A percentile compares a stretch with the other conserved stretches of the same genome.
Evolutionary conservation across 2,888 invertebrate genomes (phyloP).

Genomic region (Sthenelais limicola): DNA sequence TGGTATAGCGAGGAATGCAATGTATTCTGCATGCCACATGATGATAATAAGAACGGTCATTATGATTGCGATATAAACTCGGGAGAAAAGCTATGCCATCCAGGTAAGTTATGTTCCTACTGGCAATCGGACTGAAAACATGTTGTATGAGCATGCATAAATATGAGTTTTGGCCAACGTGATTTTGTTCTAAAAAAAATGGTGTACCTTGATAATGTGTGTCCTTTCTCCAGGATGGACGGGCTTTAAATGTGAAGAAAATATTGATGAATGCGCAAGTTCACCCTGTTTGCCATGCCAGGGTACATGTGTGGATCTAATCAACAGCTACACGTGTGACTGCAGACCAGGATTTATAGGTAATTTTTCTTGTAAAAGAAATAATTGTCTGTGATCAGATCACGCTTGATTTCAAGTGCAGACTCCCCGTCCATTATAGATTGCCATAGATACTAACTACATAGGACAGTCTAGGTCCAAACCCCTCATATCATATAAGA

Average conservation of each 20-base stretch:
- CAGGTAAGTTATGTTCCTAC: too few species aligned
- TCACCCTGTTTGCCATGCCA: slow-evolving; percentile 3
- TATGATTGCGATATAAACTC: slow-evolving; percentile 19
- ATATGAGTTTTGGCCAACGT: neutral
- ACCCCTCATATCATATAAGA: too few species aligned
- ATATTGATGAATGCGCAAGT: slow-evolving; percentile 32
- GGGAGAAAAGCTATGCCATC: slow-evolving; percentile 29
- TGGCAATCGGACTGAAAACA: neutral
- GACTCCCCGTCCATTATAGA: too few species aligned
- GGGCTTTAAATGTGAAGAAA: slow-evolving; percentile 29
- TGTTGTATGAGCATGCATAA: neutral
- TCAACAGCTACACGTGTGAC: slow-evolving; percentile 31
- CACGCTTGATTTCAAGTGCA: too few species aligned
- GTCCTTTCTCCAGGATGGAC: slow-evolving; percentile 39
- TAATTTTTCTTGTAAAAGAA: slow-evolving; percentile 1
- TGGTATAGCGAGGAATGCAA: slow-evolving; percentile 19
- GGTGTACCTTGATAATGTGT: neutral
- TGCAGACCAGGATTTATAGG: slow-evolving; percentile 29
- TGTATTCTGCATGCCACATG: slow-evolving; percentile 7
- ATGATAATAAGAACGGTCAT: slow-evolving; percentile 26
- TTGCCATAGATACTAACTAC: too few species aligned
- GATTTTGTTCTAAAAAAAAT: neutral
- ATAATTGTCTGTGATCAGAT: too few species aligned
- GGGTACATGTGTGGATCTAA: slow-evolving; percentile 31
- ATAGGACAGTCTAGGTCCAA: too few species aligned